A percentile compares a stretch with the other conserved stretches of the same genome.
These are phyloP conservation scores for Cacoxenus indagator DNA, from an alignment of 2,888 invertebrate genomes.

Conservation along the genomic window DNA sequence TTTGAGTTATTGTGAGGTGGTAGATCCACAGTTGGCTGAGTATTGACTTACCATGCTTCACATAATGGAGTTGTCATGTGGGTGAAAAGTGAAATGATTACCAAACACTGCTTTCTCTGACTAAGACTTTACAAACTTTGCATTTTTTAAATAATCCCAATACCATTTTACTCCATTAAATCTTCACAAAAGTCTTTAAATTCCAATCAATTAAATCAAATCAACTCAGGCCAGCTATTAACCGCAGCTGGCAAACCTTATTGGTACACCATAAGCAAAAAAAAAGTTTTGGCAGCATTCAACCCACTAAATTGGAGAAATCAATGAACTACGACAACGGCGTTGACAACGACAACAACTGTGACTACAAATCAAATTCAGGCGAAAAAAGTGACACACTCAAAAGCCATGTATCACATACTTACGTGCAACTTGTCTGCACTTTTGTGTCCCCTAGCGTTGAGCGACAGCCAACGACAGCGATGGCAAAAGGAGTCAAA, in stretches of 20 bases:
- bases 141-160: no score
- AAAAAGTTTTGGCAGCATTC: background rate
- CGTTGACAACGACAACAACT: background rate
- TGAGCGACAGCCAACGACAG: background rate
- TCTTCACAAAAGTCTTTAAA: background rate
- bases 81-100: no score
- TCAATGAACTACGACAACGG: background rate
- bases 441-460: background rate
- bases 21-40: no score
- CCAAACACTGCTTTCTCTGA: no score
- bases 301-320: constrained; percentile 6
- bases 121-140: no score
- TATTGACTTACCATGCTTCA: no score
- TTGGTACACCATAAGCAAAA: background rate
- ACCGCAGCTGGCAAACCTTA: background rate
- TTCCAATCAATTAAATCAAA: background rate
- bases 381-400: background rate
- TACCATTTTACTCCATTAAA: no score
- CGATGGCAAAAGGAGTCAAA: background rate
- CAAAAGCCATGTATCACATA: constrained; percentile 1
- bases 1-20: no score
- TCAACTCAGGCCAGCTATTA: background rate
- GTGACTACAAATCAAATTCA: background rate
- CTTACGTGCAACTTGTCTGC: background rate
- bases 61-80: no score